Evolutionary conservation across 2,113 vertebrate species (phyloP).

Genomic region (Marcusenius ussheri): DNA sequence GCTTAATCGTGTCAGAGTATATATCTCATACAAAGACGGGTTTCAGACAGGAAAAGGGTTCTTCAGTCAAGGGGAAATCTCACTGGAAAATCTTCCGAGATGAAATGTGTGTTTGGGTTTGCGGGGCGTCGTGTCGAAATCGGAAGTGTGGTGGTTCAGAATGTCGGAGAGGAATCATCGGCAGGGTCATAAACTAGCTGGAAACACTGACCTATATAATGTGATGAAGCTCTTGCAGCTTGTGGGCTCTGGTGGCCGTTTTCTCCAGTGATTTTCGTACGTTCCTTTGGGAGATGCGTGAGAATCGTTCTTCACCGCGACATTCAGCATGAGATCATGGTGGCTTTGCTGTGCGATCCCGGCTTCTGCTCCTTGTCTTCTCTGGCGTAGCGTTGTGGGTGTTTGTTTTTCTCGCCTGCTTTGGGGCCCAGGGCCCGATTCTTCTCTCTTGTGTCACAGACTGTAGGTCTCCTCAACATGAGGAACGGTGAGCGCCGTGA

Average conservation of each 20-base stretch:
- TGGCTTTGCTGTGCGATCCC: background rate
- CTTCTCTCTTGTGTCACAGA: background rate
- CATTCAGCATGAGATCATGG: background rate
- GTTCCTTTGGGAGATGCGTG: background rate
- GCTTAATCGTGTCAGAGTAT: background rate
- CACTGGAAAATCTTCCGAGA: background rate
- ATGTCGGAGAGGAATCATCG: background rate
- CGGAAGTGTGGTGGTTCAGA: background rate
- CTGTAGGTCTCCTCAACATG: background rate
- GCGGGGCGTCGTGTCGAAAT: background rate
- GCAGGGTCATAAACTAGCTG: background rate
- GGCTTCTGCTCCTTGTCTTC: background rate
- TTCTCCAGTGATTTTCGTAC: background rate
- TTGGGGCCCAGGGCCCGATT: background rate
- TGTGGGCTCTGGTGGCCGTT: background rate
- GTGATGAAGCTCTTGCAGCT: background rate
- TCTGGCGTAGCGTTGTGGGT: background rate
- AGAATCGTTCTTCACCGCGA: background rate
- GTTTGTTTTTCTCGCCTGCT: background rate
- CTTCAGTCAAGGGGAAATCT: background rate
- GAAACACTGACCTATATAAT: background rate
- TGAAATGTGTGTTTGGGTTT: background rate
- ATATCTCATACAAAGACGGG: background rate
- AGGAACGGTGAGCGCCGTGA: background rate
- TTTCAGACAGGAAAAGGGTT: background rate